Evolutionary conservation across 2,888 invertebrate genomes (phyloP).

Genomic region (Aporophyla nigra): DNA sequence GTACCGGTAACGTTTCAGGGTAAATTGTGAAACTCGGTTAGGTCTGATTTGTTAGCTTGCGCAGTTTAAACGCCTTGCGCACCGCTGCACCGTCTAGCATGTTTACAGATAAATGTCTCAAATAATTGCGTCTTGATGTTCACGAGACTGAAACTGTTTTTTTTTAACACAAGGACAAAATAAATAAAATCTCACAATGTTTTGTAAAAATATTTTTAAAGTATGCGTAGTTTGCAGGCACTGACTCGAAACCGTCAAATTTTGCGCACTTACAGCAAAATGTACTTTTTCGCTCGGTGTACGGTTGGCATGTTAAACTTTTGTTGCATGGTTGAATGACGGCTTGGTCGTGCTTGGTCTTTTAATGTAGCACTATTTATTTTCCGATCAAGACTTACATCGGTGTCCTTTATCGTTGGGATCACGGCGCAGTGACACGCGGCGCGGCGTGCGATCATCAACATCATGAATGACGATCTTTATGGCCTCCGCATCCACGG

Average conservation of each 20-base stretch:
- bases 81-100: background rate
- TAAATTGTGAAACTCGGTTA: background rate
- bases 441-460: conserved; percentile 94
- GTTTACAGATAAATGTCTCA: background rate
- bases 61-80: background rate
- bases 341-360: background rate
- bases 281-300: background rate
- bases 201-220: background rate
- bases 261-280: background rate
- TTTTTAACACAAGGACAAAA: background rate
- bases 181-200: background rate
- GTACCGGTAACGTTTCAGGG: conserved; percentile 4
- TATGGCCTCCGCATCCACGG: conserved; percentile 97
- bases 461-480: conserved; percentile 98
- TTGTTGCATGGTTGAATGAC: background rate
- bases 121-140: background rate
- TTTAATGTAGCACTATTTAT: background rate
- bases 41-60: background rate
- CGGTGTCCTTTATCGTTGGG: conserved; percentile 96
- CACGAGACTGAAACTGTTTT: background rate
- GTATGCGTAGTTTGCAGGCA: background rate
- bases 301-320: background rate
- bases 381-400: conserved; percentile 92
- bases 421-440: conserved; percentile 94
- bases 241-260: background rate